These are phyloP conservation scores for Micrastur ruficollis DNA, from an alignment of 2,797 vertebrate genomes.

Conservation along the genomic window DNA sequence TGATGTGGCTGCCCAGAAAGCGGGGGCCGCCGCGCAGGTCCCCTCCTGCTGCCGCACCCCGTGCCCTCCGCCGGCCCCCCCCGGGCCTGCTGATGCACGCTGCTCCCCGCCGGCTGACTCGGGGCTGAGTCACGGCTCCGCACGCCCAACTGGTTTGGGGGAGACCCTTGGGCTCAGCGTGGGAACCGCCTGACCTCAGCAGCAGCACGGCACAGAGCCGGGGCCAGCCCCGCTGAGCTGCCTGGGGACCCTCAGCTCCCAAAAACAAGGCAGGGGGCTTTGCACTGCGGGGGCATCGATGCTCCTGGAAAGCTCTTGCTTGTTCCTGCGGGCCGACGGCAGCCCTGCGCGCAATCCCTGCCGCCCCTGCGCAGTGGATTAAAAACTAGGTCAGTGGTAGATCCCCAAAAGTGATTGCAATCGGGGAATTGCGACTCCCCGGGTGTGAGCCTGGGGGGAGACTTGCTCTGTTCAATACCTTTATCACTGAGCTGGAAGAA, in stretches of 20 bases:
- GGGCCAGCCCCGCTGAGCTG: rapidly evolving
- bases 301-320: neutral
- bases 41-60: neutral
- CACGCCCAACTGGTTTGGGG: neutral
- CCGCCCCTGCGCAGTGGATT: rapidly evolving
- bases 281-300: rapidly evolving
- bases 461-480: rapidly evolving
- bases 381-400: neutral
- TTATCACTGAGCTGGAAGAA: neutral
- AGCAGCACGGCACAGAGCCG: rapidly evolving
- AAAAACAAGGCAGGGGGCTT: neutral
- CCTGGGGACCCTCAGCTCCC: neutral
- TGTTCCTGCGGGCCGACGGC: rapidly evolving
- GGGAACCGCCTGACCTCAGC: neutral
- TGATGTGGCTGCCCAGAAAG: neutral
- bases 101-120: neutral
- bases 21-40: neutral
- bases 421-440: neutral
- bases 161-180: neutral
- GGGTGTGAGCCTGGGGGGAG: rapidly evolving
- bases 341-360: neutral
- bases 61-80: neutral
- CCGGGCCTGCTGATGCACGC: neutral
- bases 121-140: neutral
- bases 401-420: neutral